Evolutionary conservation across 2,797 vertebrate species (phyloP).

Genomic region (Xiphorhynchus erythropygius): DNA sequence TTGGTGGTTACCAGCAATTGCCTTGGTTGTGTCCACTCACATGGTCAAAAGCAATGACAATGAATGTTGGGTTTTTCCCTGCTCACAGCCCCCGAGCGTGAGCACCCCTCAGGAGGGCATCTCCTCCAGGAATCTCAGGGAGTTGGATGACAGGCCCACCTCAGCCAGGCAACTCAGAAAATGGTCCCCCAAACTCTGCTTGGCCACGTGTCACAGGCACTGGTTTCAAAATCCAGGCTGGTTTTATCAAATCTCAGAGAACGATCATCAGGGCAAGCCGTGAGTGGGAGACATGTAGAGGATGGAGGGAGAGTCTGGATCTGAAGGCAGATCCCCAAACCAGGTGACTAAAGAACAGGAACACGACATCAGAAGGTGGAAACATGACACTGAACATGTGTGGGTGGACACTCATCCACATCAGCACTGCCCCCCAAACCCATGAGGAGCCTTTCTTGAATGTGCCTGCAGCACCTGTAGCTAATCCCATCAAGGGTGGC

Average conservation of each 20-base stretch:
- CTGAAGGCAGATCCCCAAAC: not conserved
- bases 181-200: not conserved
- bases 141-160: not conserved
- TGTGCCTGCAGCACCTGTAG: not conserved
- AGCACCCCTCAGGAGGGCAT: not conserved
- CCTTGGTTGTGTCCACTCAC: not conserved
- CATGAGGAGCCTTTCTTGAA: not conserved
- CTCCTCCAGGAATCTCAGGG: not conserved
- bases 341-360: not conserved
- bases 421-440: not conserved
- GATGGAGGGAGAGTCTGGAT: not conserved
- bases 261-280: accelerated
- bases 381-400: accelerated
- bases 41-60: not conserved
- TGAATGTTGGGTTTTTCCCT: not conserved
- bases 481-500: not conserved
- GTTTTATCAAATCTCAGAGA: not conserved
- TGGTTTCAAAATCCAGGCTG: not conserved
- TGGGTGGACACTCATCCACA: not conserved
- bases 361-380: not conserved
- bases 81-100: not conserved
- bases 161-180: not conserved
- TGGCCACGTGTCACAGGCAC: not conserved
- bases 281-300: accelerated
- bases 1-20: not conserved